A percentile compares a stretch with the other conserved stretches of the same genome.
phyloP scores from a whole-genome alignment of 2,113 vertebrate species.

The Macroglossus sobrinus region DNA sequence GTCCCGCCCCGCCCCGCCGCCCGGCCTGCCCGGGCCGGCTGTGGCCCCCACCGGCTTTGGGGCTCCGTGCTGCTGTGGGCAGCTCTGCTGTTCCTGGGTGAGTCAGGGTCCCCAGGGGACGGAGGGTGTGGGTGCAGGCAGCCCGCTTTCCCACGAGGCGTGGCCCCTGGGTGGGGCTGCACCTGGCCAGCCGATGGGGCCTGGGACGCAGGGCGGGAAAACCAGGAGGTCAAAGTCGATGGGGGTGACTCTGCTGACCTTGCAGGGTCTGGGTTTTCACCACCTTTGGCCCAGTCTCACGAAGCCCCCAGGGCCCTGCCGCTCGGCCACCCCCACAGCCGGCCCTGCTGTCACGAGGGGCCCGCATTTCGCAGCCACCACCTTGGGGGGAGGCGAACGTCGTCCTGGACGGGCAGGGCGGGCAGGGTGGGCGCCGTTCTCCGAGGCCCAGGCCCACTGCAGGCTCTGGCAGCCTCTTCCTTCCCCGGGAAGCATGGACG shows the following conservation, averaged over 20 bases:
- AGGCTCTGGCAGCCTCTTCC: background rate
- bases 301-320: background rate
- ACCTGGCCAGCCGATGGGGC: background rate
- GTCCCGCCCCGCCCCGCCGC: background rate
- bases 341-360: background rate
- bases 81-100: conserved; percentile 46
- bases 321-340: background rate
- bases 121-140: background rate
- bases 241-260: background rate
- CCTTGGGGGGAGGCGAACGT: background rate
- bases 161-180: background rate
- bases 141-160: background rate
- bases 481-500: background rate
- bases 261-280: background rate
- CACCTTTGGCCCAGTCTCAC: background rate
- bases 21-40: background rate
- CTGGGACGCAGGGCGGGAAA: background rate
- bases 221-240: background rate
- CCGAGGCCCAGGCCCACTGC: background rate
- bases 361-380: background rate
- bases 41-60: background rate
- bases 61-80: conserved; percentile 54
- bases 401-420: background rate
- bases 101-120: background rate
- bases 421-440: background rate